Evolutionary conservation across 2,888 invertebrate species (phyloP), one percentile per base, ranked within the genome.

Genomic region (Oscheius sp.): DNA sequence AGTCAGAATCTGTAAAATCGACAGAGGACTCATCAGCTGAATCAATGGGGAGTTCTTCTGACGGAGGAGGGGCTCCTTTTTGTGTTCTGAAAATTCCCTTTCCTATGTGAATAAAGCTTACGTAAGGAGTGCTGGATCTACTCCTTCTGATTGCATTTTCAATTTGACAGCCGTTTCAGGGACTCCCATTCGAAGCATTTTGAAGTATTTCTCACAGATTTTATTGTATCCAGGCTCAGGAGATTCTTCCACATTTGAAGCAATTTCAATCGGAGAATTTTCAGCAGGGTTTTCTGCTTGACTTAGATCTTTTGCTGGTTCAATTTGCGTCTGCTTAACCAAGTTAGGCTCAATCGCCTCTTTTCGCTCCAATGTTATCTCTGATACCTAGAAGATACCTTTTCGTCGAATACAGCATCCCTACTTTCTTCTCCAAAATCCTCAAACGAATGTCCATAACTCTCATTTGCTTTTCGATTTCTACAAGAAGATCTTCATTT

Each of bases 141-240:
- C 64, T 25, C 80, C 81, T 63, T 84, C 84, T 4, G 74, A 63
- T 8, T 58, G 39, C 84, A 84, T 84, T 66, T 84, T 84, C 42
- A 78, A 69, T 25, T 66, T 69, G 5, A 84, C 82, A 2, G 81
- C 84, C 8, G 75, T 72, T 65, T 82, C 81, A 3, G 76, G 76
- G 25, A 83, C 75, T n/a, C 82, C 82, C 74, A 83, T 69, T 74
- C 74, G 78, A 39, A 84, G 63, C 84, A 84, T 83, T 69, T 82
- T 82, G 70, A 82, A 82, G 64, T 82, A 84, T 57, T 82, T 83
- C 27, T 67, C 61, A 64, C 72, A 81, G 25, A 27, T 33, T 4
- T 81, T 79, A 73, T 84, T 78, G n/a, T 83, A 75, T 52, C 50
- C 20, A 52, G 61, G n/a, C 29, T 4, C 37, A 6, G 45, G 45